Evolutionary conservation across 1,140 invertebrate genomes (phyloP), one percentile per base, ranked within the genome.

Genomic region (Ceratitis capitata): DNA sequence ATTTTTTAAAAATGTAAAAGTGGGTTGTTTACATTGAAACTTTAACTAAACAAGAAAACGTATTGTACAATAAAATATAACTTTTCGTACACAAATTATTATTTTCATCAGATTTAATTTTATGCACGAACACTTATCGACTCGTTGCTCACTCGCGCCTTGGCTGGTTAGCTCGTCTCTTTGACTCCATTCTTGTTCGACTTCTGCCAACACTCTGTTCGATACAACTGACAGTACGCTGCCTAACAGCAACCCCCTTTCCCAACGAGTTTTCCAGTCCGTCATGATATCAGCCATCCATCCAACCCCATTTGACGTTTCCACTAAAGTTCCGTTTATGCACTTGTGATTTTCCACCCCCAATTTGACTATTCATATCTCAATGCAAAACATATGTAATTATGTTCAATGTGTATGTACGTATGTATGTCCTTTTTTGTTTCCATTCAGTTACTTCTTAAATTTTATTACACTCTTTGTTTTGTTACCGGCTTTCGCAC

Each of bases 61-160:
- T 74, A 74, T 0, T 19, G 64, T 3, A 78, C 14, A 45, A 78
- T 9, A 45, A 78, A 78, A 78, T 45, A 1, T 45, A 47, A 47
- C 39, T 26, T 78, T 78, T 42, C 3, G n/a, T n/a, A n/a, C 42
- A 45, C 39, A 23, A 78, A 69, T n/a, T n/a, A n/a, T 69, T 78
- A 42, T 69, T 23, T 78, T 23, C n/a, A 47, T 45, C 45, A 9
- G 32, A 78, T 78, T 12, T 78, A 2, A 6, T 78, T 78, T n/a
- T 78, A n/a, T 78, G 39, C 69, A 78, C 69, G 69, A 78, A 78
- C 39, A 78, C 39, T 78, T 78, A 78, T 78, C 69, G 69, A 45
- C 69, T 78, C 39, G 39, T 42, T n/a, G 39, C 32, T 42, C 69
- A 78, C 19, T 45, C 35, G 69, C 39, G 42, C 69, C 69, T 7